Evolutionary conservation across 1,140 invertebrate species (phyloP).

Genomic region (Mizuhopecten yessoensis): DNA sequence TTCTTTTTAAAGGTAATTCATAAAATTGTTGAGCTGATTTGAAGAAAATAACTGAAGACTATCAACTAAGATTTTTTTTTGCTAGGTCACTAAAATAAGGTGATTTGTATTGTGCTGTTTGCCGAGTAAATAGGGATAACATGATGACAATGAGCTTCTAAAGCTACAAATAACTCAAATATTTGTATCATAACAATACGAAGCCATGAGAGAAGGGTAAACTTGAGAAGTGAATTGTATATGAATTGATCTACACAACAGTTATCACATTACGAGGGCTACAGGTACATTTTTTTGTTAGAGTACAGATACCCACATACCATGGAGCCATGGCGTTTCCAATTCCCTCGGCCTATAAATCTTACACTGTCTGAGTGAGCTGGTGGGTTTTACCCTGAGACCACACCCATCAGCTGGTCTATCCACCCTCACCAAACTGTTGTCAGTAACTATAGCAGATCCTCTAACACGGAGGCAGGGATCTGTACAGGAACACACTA

Average conservation of each 20-base stretch:
- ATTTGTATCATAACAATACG: slow-evolving; percentile 18
- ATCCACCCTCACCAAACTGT: too few species aligned
- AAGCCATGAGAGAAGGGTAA: neutral
- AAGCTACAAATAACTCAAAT: slow-evolving; percentile 21
- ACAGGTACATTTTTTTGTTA: neutral
- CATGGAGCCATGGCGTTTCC: neutral
- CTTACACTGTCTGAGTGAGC: neutral
- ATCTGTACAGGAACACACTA: too few species aligned
- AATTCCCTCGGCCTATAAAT: neutral
- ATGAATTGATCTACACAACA: slow-evolving; percentile 32
- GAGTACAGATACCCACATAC: slow-evolving; percentile 30
- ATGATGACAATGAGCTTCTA: neutral
- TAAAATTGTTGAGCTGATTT: too few species aligned
- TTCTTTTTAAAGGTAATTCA: neutral
- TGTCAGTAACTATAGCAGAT: too few species aligned
- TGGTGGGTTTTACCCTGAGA: neutral
- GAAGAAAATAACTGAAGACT: too few species aligned
- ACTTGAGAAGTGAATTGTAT: neutral
- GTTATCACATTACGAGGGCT: slow-evolving; percentile 22
- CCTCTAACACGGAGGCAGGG: too few species aligned
- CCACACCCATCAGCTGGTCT: neutral
- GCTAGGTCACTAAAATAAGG: too few species aligned
- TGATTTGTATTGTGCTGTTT: neutral
- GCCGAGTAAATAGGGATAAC: neutral
- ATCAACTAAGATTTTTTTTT: too few species aligned